Evolutionary conservation across 2,888 invertebrate species (phyloP).

Genomic region (Yponomeuta malinellus): DNA sequence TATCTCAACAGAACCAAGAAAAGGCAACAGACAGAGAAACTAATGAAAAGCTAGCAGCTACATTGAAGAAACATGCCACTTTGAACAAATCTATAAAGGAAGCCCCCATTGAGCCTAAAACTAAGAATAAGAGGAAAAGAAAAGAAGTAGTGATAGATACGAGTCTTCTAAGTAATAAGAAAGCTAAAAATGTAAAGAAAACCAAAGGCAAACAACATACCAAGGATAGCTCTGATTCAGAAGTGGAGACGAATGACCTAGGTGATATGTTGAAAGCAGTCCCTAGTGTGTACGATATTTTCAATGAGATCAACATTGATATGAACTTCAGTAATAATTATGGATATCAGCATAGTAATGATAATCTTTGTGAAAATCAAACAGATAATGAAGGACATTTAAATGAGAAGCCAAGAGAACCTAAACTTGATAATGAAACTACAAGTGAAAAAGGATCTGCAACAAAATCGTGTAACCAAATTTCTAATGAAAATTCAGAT

Average conservation of each 20-base stretch:
- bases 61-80: conserved; percentile 57
- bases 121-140: conserved; percentile 43
- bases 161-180: conserved; percentile 23
- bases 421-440: not conserved
- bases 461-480: not conserved
- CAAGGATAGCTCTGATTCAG: conserved; percentile 29
- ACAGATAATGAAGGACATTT: conserved; percentile 13
- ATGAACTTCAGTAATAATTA: conserved; percentile 31
- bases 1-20: conserved; percentile 27
- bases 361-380: conserved; percentile 14
- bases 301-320: conserved; percentile 50
- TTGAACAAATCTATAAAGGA: conserved; percentile 47
- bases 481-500: conserved; percentile 7
- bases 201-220: conserved; percentile 19
- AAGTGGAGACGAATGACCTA: conserved; percentile 27
- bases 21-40: conserved; percentile 20
- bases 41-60: conserved; percentile 48
- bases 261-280: conserved; percentile 46
- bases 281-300: conserved; percentile 67
- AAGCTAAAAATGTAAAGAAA: conserved; percentile 25
- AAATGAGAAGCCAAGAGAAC: not conserved
- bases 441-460: conserved; percentile 12
- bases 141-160: conserved; percentile 45
- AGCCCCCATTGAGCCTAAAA: conserved; percentile 32
- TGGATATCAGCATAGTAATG: conserved; percentile 18